These are phyloP conservation scores for Rhyacophila evoluta DNA, from an alignment of 2,888 invertebrate genomes.

Conservation along the genomic window DNA sequence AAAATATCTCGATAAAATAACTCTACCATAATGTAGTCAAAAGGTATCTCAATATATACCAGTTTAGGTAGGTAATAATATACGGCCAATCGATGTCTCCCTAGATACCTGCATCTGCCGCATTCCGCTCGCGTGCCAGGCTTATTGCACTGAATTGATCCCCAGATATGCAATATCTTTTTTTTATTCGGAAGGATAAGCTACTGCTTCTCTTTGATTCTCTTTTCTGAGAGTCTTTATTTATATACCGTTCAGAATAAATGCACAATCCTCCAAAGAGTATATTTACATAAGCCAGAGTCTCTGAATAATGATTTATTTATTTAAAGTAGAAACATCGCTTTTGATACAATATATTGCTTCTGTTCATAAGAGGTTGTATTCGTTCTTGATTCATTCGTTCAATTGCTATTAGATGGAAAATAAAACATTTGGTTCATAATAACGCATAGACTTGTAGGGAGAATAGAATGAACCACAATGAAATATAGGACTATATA, in stretches of 20 bases:
- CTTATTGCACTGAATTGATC: slow-evolving; percentile 11
- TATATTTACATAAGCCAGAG: not conserved
- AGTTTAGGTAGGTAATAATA: not conserved
- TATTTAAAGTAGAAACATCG: not conserved
- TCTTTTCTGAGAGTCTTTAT: not conserved
- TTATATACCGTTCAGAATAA: not conserved
- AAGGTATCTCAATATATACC: no score
- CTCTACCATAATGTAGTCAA: no score
- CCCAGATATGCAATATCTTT: not conserved
- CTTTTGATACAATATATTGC: not conserved
- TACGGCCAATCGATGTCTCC: not conserved
- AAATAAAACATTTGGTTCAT: no score
- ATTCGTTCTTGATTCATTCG: no score
- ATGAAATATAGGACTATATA: no score
- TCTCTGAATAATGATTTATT: not conserved
- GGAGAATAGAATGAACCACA: no score
- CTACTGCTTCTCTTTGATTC: not conserved
- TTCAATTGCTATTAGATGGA: no score
- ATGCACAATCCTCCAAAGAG: not conserved
- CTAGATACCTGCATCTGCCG: slow-evolving; percentile 3
- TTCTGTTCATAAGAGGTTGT: no score
- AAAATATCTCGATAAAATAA: no score
- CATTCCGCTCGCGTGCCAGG: not conserved
- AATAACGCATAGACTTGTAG: no score
- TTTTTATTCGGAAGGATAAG: not conserved